A percentile compares a stretch with the other conserved stretches of the same genome.
Evolutionary conservation across 2,888 invertebrate species (phyloP).

Genomic region (Tinea pellionella): DNA sequence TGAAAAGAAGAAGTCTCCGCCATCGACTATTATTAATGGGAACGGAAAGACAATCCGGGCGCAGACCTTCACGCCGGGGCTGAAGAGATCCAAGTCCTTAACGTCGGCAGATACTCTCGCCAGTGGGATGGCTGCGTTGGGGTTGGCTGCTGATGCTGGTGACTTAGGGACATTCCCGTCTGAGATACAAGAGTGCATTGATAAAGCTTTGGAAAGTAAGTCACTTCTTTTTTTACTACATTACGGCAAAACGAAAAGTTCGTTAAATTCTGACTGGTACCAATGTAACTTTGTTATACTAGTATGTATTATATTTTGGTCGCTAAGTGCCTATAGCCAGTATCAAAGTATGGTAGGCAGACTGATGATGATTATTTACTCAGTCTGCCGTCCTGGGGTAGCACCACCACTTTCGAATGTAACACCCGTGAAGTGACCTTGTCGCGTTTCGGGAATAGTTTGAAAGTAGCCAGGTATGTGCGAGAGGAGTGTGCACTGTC

Average conservation of each 20-base stretch:
- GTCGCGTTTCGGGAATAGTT: too few relatives aligned
- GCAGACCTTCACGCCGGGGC: constrained; percentile 53
- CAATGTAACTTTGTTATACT: too few relatives aligned
- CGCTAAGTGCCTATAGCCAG: too few relatives aligned
- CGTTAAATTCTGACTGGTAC: too few relatives aligned
- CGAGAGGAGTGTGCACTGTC: too few relatives aligned
- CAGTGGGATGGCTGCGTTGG: constrained; percentile 75
- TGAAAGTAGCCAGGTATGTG: too few relatives aligned
- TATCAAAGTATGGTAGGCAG: too few relatives aligned
- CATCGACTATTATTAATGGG: constrained; percentile 52
- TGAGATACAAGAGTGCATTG: constrained; percentile 79
- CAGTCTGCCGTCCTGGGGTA: too few relatives aligned
- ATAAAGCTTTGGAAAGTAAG: constrained; percentile 78
- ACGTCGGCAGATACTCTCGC: constrained; percentile 80
- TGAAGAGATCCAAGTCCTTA: constrained; percentile 86
- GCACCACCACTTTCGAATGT: too few relatives aligned
- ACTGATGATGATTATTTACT: too few relatives aligned
- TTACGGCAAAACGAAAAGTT: constrained; percentile 1
- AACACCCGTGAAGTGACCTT: too few relatives aligned
- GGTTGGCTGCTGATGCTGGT: constrained; percentile 77
- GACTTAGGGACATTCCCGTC: constrained; percentile 81
- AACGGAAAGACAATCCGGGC: constrained; percentile 55
- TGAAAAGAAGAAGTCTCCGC: constrained; percentile 59
- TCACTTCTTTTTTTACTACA: background rate
- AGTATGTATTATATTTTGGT: too few relatives aligned